phyloP scores from a whole-genome alignment of 2,888 invertebrate genomes.

The Muschampia plurimacula region DNA sequence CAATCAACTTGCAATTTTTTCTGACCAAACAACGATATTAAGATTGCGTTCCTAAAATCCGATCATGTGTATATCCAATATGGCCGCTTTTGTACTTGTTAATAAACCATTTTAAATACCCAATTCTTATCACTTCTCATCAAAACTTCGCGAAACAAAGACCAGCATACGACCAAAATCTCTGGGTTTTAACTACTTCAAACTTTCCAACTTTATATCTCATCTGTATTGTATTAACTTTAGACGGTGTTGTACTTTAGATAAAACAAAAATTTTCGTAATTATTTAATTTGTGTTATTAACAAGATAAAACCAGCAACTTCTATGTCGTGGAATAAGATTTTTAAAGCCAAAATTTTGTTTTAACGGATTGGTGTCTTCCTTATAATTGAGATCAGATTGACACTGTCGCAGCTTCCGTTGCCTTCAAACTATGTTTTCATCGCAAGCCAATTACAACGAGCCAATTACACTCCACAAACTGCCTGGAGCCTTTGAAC shows the following conservation, averaged over 20 bases:
- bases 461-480: not conserved
- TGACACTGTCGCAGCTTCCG: not conserved
- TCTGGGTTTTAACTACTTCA: not conserved
- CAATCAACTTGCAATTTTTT: too few relatives aligned
- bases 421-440: slow-evolving; percentile 1
- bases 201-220: not conserved
- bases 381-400: not conserved
- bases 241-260: not conserved
- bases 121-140: not conserved
- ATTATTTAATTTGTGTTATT: not conserved
- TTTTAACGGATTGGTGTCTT: not conserved
- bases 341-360: too few relatives aligned
- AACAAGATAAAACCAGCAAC: not conserved
- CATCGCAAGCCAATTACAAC: slow-evolving; percentile 2
- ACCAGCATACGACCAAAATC: not conserved
- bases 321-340: not conserved
- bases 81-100: not conserved
- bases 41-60: too few relatives aligned
- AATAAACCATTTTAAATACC: not conserved
- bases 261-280: not conserved
- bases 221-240: not conserved
- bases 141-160: not conserved
- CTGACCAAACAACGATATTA: too few relatives aligned
- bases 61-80: too few relatives aligned
- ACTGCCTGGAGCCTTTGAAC: not conserved